Evolutionary conservation across 2,113 vertebrate genomes (phyloP).

Genomic region (Onychorhynchus coronatus): DNA sequence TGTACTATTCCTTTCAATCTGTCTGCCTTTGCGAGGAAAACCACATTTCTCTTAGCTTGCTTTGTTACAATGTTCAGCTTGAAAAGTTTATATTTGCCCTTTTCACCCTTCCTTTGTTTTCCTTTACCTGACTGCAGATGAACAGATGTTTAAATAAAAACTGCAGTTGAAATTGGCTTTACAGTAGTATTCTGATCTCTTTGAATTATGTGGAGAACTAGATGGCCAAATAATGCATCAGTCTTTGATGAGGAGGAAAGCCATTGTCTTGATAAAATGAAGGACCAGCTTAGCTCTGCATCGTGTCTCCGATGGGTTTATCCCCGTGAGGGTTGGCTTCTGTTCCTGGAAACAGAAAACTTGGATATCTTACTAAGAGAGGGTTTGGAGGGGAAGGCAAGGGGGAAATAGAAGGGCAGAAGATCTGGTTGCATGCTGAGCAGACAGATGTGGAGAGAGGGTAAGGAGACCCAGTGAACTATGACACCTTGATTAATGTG

Average conservation of each 20-base stretch:
- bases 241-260: background rate
- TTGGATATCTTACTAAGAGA: background rate
- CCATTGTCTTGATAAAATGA: background rate
- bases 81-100: background rate
- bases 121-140: background rate
- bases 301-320: fast-evolving
- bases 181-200: background rate
- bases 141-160: background rate
- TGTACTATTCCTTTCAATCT: background rate
- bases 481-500: background rate
- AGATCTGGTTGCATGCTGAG: background rate
- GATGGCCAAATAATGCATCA: background rate
- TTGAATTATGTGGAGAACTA: background rate
- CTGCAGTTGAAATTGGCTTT: background rate
- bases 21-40: background rate
- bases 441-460: background rate
- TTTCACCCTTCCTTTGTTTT: slow-evolving; percentile 25
- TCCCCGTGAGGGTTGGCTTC: background rate
- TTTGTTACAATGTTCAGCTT: background rate
- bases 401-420: background rate
- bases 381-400: background rate
- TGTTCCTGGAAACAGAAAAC: background rate
- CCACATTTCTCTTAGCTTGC: background rate
- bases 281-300: background rate
- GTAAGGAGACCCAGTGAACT: background rate